Conservation (phyloP, 2,888 invertebrate genomes). For the Monoplex corrugatus region DNA sequence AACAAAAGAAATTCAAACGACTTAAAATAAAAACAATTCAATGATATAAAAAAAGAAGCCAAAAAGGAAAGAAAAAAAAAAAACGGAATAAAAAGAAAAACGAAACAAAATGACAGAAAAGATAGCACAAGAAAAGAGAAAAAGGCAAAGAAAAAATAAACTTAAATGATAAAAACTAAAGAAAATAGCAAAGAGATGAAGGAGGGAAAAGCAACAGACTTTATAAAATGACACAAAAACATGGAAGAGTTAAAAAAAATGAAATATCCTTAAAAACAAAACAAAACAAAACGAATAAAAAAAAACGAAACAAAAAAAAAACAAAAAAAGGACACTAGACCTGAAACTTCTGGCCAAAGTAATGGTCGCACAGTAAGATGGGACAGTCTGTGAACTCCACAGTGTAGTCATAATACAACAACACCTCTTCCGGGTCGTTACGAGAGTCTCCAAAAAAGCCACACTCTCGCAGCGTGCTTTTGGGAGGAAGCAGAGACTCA, state of each 20-base stretch:
- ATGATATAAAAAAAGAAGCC: too few relatives aligned
- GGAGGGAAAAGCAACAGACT: neutral
- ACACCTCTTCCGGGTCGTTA: slow-evolving; percentile 73
- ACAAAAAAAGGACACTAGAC: slow-evolving; percentile 44
- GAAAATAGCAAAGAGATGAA: too few relatives aligned
- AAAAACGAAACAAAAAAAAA: neutral
- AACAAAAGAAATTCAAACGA: too few relatives aligned
- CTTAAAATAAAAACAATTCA: too few relatives aligned
- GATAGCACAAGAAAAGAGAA: too few relatives aligned
- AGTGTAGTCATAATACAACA: slow-evolving; percentile 78
- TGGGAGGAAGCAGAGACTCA: slow-evolving; percentile 70
- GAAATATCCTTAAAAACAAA: neutral
- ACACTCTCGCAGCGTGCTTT: slow-evolving; percentile 73
- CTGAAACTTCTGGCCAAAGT: slow-evolving; percentile 73
- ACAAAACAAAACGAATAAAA: neutral
- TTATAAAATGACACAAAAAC: too few relatives aligned
- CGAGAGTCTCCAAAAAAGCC: slow-evolving; percentile 68
- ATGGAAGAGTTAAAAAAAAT: too few relatives aligned
- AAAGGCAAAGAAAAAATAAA: too few relatives aligned
- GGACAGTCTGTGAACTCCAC: slow-evolving; percentile 79
- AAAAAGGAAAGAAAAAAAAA: too few relatives aligned
- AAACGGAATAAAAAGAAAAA: too few relatives aligned
- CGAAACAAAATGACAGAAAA: too few relatives aligned
- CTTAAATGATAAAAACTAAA: too few relatives aligned
- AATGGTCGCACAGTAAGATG: slow-evolving; percentile 78